These are phyloP conservation scores for Cacoxenus indagator DNA, from an alignment of 2,888 invertebrate genomes.

Conservation along the genomic window DNA sequence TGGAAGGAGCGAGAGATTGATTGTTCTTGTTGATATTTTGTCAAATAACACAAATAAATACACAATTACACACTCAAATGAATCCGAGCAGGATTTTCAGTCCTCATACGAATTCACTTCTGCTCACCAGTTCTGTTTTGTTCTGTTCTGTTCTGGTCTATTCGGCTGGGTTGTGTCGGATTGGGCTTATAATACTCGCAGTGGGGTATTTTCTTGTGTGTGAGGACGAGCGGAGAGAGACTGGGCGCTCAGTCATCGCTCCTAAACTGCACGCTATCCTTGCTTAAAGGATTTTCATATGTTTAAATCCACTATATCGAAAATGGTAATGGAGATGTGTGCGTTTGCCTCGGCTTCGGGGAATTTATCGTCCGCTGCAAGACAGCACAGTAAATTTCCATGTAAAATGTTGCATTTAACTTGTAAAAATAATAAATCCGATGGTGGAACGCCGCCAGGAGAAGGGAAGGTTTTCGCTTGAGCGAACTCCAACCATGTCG, in stretches of 20 bases:
- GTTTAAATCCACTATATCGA: constrained; percentile 63
- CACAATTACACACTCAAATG: constrained; percentile 70
- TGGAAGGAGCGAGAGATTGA: constrained; percentile 51
- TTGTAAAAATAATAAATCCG: constrained; percentile 63
- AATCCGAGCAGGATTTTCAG: constrained; percentile 32
- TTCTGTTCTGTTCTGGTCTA: too few species aligned
- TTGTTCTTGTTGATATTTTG: constrained; percentile 68
- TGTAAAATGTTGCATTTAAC: constrained; percentile 64
- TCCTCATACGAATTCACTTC: not conserved
- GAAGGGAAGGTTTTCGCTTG: not conserved
- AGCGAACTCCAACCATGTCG: not conserved
- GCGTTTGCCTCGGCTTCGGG: constrained; percentile 47
- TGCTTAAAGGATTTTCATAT: constrained; percentile 63
- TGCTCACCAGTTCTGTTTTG: not conserved
- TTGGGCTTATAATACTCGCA: too few species aligned
- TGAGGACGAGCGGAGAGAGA: not conserved
- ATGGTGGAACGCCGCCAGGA: not conserved
- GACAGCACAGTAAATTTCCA: constrained; percentile 55
- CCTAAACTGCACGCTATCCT: constrained; percentile 44
- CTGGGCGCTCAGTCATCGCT: constrained; percentile 8
- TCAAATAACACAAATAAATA: constrained; percentile 69
- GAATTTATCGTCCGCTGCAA: constrained; percentile 48
- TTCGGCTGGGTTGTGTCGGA: too few species aligned
- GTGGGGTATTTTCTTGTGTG: constrained; percentile 21
- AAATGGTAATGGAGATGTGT: constrained; percentile 48